A percentile compares a stretch with the other conserved stretches of the same genome.
Evolutionary conservation across 2,888 invertebrate genomes (phyloP).

Genomic region (Idaea aversata): DNA sequence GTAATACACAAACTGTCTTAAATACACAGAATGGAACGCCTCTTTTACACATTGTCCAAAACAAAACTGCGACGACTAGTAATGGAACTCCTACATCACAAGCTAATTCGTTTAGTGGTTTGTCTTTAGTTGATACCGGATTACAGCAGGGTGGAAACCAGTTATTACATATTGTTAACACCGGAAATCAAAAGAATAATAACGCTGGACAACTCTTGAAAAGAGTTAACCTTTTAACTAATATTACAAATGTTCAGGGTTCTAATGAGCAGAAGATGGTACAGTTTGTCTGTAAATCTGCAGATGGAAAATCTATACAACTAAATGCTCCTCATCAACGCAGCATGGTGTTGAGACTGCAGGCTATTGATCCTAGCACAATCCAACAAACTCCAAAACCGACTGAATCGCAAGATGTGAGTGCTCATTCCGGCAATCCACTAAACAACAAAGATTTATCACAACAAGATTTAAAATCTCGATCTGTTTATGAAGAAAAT

Average conservation of each 20-base stretch:
- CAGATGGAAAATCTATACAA: conserved; percentile 80
- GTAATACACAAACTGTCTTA: conserved; percentile 65
- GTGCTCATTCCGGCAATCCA: conserved; percentile 37
- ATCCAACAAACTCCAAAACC: conserved; percentile 46
- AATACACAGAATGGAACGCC: conserved; percentile 62
- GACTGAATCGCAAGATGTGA: conserved; percentile 52
- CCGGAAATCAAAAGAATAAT: conserved; percentile 62
- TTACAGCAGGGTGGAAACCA: conserved; percentile 72
- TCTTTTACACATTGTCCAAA: conserved; percentile 73
- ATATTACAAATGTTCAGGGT: conserved; percentile 70
- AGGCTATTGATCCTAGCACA: conserved; percentile 64
- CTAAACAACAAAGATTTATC: conserved; percentile 43
- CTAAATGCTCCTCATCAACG: conserved; percentile 77
- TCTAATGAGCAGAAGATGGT: conserved; percentile 78
- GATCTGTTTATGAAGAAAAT: conserved; percentile 78
- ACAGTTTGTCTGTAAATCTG: conserved; percentile 83
- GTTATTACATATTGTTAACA: conserved; percentile 73
- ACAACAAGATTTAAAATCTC: conserved; percentile 72
- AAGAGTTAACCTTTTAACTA: conserved; percentile 73
- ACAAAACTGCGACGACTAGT: conserved; percentile 50
- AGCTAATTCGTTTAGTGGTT: conserved; percentile 58
- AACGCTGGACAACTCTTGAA: conserved; percentile 66
- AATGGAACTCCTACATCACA: conserved; percentile 51
- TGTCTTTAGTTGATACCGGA: conserved; percentile 68
- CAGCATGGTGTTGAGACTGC: conserved; percentile 73